Conservation (phyloP, 2,113 vertebrate genomes). For the Pseudorhombus dupliciocellatus region DNA sequence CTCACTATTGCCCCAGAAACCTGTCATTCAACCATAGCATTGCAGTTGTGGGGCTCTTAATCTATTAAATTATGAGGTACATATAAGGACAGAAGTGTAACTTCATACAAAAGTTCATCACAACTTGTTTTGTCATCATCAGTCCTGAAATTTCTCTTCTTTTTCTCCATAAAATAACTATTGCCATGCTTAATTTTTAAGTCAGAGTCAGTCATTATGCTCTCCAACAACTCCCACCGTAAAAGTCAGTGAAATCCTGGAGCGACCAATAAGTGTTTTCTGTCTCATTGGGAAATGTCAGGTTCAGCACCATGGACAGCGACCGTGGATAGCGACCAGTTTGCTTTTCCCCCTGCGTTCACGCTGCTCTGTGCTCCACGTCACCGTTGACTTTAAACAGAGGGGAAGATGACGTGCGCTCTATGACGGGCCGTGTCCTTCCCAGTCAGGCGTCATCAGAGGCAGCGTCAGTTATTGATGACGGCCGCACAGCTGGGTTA, state of each 20-base stretch:
- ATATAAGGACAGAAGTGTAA: too few species aligned
- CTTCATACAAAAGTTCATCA: too few species aligned
- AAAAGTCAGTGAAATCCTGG: not conserved
- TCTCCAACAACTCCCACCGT: not conserved
- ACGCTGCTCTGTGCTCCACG: not conserved
- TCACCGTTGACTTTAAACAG: not conserved
- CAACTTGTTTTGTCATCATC: not conserved
- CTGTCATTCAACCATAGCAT: too few species aligned
- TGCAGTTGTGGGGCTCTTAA: too few species aligned
- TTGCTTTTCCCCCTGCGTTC: not conserved
- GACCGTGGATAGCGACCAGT: too few species aligned
- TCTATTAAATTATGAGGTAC: too few species aligned
- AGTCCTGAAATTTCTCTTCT: not conserved
- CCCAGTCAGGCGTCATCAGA: constrained; percentile 8
- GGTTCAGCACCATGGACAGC: constrained; percentile 51
- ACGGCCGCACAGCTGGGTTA: constrained; percentile 9
- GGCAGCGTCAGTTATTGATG: constrained; percentile 6
- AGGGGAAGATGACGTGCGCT: not conserved
- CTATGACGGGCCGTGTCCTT: constrained; percentile 15
- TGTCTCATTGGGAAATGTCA: not conserved
- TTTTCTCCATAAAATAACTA: not conserved
- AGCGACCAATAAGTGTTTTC: not conserved
- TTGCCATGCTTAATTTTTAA: not conserved
- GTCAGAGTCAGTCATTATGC: not conserved
- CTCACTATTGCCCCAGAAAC: too few species aligned